Conservation (phyloP, 1,140 invertebrate genomes). For the Drosophila subobscura region DNA sequence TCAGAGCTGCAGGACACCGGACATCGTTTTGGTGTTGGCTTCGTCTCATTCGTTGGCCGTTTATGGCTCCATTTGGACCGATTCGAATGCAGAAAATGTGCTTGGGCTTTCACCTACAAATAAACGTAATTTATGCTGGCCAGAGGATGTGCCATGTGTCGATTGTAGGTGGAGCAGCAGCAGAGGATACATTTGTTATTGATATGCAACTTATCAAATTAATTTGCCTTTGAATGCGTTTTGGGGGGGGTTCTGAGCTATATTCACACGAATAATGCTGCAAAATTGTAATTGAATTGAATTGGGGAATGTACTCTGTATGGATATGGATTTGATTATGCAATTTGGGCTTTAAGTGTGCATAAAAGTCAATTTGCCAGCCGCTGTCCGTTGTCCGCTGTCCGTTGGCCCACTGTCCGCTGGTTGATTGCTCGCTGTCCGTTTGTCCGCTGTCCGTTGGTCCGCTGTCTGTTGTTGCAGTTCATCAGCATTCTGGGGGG, state of each 20-base stretch:
- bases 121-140: neutral
- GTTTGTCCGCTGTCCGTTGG: neutral
- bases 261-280: conserved; percentile 12
- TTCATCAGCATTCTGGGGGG: conserved; percentile 10
- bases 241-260: conserved; percentile 10
- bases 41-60: conserved; percentile 42
- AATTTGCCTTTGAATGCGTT: conserved; percentile 27
- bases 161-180: conserved; percentile 16
- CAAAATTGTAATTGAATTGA: conserved; percentile 31
- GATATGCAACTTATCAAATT: conserved; percentile 30
- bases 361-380: conserved; percentile 39
- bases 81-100: too few relatives aligned
- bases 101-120: too few relatives aligned
- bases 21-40: conserved; percentile 2
- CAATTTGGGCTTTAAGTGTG: conserved; percentile 27
- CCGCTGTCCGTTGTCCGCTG: neutral
- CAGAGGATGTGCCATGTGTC: too few relatives aligned
- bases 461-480: neutral
- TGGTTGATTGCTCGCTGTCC: neutral
- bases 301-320: neutral
- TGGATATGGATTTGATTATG: conserved; percentile 42
- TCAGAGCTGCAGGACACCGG: neutral
- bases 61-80: conserved; percentile 28
- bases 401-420: too few relatives aligned
- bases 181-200: conserved; percentile 13